A percentile compares a stretch with the other conserved stretches of the same genome.
phyloP scores from a whole-genome alignment of 23 tunicate genomes.

The Aplidium turbinatum region DNA sequence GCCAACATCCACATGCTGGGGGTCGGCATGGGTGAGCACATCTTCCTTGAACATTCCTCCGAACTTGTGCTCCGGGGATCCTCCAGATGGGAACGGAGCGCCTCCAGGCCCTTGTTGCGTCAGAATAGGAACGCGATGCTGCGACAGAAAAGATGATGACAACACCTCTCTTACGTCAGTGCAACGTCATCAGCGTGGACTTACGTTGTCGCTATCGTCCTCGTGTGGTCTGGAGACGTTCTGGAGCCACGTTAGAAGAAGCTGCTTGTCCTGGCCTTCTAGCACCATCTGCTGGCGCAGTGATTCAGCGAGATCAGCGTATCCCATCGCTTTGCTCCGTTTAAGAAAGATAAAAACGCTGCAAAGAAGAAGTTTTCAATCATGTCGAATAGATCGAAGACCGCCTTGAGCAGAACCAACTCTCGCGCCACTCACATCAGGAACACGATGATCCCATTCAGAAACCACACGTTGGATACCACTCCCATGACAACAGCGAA shows the following conservation, averaged over 20 bases:
- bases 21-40: conserved; percentile 65
- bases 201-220: background rate
- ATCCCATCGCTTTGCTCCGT: conserved; percentile 49
- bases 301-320: conserved; percentile 25
- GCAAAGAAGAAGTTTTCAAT: background rate
- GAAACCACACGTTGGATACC: conserved; percentile 68
- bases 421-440: conserved; percentile 41
- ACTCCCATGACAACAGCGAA: conserved; percentile 42
- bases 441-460: conserved; percentile 39
- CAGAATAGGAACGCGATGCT: conserved; percentile 62
- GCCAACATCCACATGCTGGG: conserved; percentile 47
- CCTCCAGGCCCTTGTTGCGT: conserved; percentile 39
- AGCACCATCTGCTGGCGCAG: conserved; percentile 66
- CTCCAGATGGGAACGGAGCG: background rate
- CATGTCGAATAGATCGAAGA: background rate
- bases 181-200: background rate
- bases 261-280: conserved; percentile 78
- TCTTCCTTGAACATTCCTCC: background rate
- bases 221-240: background rate
- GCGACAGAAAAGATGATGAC: background rate
- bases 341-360: conserved; percentile 45
- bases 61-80: background rate
- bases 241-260: conserved; percentile 72
- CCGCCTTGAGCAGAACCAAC: background rate
- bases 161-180: background rate